Percentiles rank a stretch among this genome's conserved stretches.
Conservation (phyloP, 2,888 invertebrate genomes). For the Pammene fasciana region DNA sequence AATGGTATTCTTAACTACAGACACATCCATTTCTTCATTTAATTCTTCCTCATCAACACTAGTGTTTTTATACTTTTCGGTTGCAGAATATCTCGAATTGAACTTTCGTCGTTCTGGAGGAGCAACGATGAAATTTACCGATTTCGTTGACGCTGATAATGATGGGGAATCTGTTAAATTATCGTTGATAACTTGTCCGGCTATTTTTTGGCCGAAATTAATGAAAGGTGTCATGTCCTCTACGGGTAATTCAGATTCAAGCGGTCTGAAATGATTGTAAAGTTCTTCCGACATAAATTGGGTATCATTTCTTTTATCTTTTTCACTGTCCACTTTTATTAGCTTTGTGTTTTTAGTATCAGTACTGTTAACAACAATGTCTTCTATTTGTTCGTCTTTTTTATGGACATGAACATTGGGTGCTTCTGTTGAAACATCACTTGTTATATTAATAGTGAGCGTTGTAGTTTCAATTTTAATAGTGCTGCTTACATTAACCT, state of each 20-base stretch:
- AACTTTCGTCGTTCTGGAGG: conserved; percentile 73
- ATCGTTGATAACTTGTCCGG: conserved; percentile 67
- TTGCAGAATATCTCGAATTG: conserved; percentile 76
- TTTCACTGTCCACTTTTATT: conserved; percentile 66
- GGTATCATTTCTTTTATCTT: conserved; percentile 79
- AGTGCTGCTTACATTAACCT: conserved; percentile 55
- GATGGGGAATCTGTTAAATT: conserved; percentile 77
- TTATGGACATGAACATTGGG: conserved; percentile 47
- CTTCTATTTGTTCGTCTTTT: conserved; percentile 61
- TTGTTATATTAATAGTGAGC: conserved; percentile 45
- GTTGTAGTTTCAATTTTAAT: conserved; percentile 51
- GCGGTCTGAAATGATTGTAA: conserved; percentile 85
- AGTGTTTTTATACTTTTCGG: conserved; percentile 76
- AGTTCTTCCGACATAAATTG: conserved; percentile 84
- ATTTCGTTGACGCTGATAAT: conserved; percentile 77
- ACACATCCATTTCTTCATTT: conserved; percentile 84
- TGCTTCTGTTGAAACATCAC: conserved; percentile 53
- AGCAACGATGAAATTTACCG: conserved; percentile 73
- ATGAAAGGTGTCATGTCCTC: conserved; percentile 88
- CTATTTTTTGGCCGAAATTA: conserved; percentile 87
- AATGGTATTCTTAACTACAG: conserved; percentile 81
- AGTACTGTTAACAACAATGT: conserved; percentile 59
- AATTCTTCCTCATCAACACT: conserved; percentile 82
- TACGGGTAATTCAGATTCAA: conserved; percentile 84
- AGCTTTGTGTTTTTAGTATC: conserved; percentile 62